Evolutionary conservation across 30 jellyfish, hydroid and myxozoan species (phyloP), one percentile per base, ranked within the genome.

Genomic region (Mastigias papua): DNA sequence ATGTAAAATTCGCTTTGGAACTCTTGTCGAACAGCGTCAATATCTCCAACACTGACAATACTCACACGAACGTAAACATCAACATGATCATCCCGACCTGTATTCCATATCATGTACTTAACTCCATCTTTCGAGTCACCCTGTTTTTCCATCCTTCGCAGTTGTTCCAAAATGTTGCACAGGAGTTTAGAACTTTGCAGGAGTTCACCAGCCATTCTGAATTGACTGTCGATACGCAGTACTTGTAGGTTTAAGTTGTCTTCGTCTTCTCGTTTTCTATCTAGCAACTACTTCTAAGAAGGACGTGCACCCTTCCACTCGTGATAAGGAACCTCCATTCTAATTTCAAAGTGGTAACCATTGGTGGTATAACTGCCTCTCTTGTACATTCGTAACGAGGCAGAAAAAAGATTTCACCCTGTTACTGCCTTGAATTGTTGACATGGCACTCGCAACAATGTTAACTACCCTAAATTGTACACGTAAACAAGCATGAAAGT

Each of bases 21-120:
- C 58, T 82, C 83, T 23, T 82, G 91, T 8, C 68, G 68, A 28
- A 82, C 91, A 13, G 91, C 73, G 31, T 82, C 91, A n/a, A 82
- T 82, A 60, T 82, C 91, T 26, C 91, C 91, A 22, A 82, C 69
- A 10, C 77, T 68, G 50, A 66, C 76, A 1, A 82, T 62, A 50
- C 91, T 82, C 8, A 69, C 84, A 0, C 91, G 76, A 28, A 82
- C 85, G 34, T 37, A 82, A 2, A 82, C 85, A 7, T 48, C 76
- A 21, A 82, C 75, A 16, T 67, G 83, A 23, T 69, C 84, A 19
- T 67, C 67, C 16, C 91, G 28, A 17, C 61, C 50, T 49, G 42
- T 82, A 11, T 33, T 6, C 84, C 84, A 82, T 9, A 50, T 34
- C 84, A 66, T 82, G 88, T 80, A 64, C 34, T 37, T 64, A 15